A percentile compares a stretch with the other conserved stretches of the same genome.
These are phyloP conservation scores for Ciona savignyi DNA, from an alignment of 23 tunicate species.

Conservation along the genomic window DNA sequence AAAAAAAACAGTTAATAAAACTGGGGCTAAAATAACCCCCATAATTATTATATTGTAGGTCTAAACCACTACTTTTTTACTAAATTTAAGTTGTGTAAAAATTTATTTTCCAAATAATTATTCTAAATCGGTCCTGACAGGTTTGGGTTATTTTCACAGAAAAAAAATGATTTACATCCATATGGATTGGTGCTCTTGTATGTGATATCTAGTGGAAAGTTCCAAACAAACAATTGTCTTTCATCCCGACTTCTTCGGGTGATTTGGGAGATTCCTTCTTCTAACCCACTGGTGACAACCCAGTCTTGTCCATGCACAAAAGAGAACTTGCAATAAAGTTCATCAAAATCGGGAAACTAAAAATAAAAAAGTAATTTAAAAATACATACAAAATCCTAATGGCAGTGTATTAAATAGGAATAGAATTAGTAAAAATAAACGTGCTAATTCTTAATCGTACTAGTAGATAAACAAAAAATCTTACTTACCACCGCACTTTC, in stretches of 20 bases:
- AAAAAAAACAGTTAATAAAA: no score
- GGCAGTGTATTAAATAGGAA: no score
- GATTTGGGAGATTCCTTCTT: slow-evolving; percentile 88
- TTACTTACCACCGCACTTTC: slow-evolving; percentile 73
- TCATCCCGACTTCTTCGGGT: slow-evolving; percentile 79
- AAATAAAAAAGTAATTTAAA: slow-evolving; percentile 12
- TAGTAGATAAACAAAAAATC: no score
- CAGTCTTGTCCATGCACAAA: slow-evolving; percentile 90
- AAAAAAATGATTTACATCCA: slow-evolving; percentile 55
- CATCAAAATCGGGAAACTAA: slow-evolving; percentile 92
- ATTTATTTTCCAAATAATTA: not conserved
- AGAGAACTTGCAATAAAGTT: slow-evolving; percentile 79
- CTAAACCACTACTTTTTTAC: no score
- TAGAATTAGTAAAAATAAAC: not conserved
- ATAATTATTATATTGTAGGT: no score
- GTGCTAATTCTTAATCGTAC: no score
- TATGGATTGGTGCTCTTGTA: slow-evolving; percentile 92
- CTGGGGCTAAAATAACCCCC: no score
- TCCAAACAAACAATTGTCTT: slow-evolving; percentile 89
- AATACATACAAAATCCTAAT: not conserved
- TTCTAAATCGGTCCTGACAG: not conserved
- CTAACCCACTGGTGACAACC: slow-evolving; percentile 89
- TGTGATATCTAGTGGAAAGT: slow-evolving; percentile 81
- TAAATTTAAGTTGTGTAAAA: no score
- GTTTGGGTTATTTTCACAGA: not conserved